Percentiles rank a stretch among this genome's conserved stretches.
Evolutionary conservation across 2,113 vertebrate genomes (phyloP).

Genomic region (Callipepla californica): DNA sequence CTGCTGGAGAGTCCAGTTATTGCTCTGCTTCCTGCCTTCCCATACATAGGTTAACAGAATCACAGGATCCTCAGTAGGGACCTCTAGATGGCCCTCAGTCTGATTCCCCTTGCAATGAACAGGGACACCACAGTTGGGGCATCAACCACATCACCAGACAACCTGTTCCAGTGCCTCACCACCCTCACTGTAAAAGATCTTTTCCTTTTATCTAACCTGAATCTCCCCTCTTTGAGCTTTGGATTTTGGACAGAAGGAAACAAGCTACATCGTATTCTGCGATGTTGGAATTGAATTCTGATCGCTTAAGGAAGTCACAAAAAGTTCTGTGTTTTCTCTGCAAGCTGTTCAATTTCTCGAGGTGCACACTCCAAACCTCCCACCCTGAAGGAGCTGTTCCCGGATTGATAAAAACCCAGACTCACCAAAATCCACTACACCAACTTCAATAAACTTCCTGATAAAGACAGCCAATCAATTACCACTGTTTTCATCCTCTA

Average conservation of each 20-base stretch:
- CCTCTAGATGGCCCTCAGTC: no score
- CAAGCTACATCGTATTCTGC: not conserved
- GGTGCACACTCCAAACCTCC: not conserved
- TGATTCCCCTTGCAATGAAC: no score
- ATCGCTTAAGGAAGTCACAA: not conserved
- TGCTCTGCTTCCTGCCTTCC: slow-evolving; percentile 46
- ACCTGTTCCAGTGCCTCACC: no score
- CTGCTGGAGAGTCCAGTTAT: not conserved
- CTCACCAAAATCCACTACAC: slow-evolving; percentile 24
- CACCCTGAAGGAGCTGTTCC: not conserved
- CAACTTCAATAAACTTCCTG: slow-evolving; percentile 22
- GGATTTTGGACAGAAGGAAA: not conserved
- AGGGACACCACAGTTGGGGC: no score
- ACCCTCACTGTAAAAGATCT: no score
- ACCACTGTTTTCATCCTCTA: not conserved
- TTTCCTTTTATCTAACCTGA: no score
- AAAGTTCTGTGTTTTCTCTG: not conserved
- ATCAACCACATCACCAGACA: no score
- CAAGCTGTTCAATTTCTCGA: not conserved
- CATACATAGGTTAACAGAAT: not conserved
- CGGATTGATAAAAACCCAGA: not conserved
- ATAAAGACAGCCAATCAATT: slow-evolving; percentile 33
- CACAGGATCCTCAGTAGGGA: no score
- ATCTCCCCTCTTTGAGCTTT: not conserved
- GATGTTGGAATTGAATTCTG: not conserved